Conservation (phyloP, 2,888 invertebrate genomes). For the Cheilosia soror region DNA sequence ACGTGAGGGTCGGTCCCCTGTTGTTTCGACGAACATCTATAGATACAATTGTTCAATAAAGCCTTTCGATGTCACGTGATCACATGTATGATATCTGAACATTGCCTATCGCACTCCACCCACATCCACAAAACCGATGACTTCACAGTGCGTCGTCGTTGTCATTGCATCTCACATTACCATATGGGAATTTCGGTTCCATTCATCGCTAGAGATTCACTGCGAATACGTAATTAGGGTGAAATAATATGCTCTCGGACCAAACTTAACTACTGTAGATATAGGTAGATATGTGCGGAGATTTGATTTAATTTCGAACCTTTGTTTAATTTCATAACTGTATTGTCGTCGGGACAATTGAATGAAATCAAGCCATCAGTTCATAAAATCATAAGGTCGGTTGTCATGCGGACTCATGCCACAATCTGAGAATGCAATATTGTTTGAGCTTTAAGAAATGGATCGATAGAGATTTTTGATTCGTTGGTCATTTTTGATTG, state of each 20-base stretch:
- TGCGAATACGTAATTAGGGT: slow-evolving; percentile 74
- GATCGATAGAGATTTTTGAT: neutral
- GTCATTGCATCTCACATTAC: slow-evolving; percentile 54
- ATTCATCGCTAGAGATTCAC: slow-evolving; percentile 63
- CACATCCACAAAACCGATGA: neutral
- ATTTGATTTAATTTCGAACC: slow-evolving; percentile 62
- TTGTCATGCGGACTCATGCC: slow-evolving; percentile 3
- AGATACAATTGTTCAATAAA: slow-evolving; percentile 64
- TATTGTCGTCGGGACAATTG: slow-evolving; percentile 69
- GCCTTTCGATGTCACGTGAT: slow-evolving; percentile 69
- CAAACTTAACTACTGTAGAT: slow-evolving; percentile 8
- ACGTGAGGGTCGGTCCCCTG: slow-evolving; percentile 13
- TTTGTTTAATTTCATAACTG: slow-evolving; percentile 75
- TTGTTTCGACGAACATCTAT: slow-evolving; percentile 46
- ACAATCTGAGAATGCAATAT: slow-evolving; percentile 22
- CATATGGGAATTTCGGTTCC: slow-evolving; percentile 64
- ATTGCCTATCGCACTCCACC: slow-evolving; percentile 11
- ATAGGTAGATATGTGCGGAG: neutral
- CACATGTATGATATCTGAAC: slow-evolving; percentile 52
- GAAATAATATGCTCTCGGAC: slow-evolving; percentile 61
- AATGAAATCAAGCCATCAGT: slow-evolving; percentile 56
- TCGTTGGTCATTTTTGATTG: neutral
- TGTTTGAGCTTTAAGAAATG: neutral
- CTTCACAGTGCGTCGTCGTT: slow-evolving; percentile 26
- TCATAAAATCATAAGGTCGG: slow-evolving; percentile 10